Evolutionary conservation across 2,888 invertebrate species (phyloP).

Genomic region (Nymphalis c-album): DNA sequence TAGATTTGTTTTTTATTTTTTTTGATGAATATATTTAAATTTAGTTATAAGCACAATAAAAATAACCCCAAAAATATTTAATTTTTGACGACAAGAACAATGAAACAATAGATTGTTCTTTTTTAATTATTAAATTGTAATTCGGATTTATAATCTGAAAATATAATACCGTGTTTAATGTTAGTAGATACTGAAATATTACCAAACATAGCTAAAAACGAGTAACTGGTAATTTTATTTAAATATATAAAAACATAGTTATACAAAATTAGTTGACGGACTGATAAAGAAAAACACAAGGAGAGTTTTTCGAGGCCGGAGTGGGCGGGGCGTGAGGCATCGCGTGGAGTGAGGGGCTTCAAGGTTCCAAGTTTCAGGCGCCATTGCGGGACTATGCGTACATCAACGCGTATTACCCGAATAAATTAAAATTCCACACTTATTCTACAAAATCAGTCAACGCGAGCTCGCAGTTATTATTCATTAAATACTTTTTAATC

Average conservation of each 20-base stretch:
- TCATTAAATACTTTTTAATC: constrained; percentile 28
- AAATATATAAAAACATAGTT: constrained; percentile 6
- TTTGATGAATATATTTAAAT: too few species aligned
- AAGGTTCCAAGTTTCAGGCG: constrained; percentile 58
- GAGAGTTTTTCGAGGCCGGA: constrained; percentile 52
- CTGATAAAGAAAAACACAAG: constrained; percentile 55
- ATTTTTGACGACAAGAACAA: too few species aligned
- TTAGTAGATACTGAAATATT: too few species aligned
- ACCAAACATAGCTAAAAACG: too few species aligned
- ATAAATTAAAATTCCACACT: constrained; percentile 44
- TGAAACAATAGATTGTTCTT: too few species aligned
- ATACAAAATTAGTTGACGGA: constrained; percentile 23
- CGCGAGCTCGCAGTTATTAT: constrained; percentile 13
- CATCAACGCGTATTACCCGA: constrained; percentile 57
- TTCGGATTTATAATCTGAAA: too few species aligned
- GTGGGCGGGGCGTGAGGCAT: constrained; percentile 41
- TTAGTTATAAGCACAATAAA: too few species aligned
- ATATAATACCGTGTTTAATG: too few species aligned
- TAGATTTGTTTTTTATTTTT: too few species aligned
- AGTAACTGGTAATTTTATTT: constrained; percentile 4
- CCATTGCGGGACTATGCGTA: constrained; percentile 76
- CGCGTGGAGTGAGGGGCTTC: constrained; percentile 52
- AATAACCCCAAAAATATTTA: too few species aligned
- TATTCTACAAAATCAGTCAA: constrained; percentile 11
- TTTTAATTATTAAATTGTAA: too few species aligned